Base-by-base conservation (phyloP, 2,113 vertebrate species). In the Ctenomys sociabilis region DNA sequence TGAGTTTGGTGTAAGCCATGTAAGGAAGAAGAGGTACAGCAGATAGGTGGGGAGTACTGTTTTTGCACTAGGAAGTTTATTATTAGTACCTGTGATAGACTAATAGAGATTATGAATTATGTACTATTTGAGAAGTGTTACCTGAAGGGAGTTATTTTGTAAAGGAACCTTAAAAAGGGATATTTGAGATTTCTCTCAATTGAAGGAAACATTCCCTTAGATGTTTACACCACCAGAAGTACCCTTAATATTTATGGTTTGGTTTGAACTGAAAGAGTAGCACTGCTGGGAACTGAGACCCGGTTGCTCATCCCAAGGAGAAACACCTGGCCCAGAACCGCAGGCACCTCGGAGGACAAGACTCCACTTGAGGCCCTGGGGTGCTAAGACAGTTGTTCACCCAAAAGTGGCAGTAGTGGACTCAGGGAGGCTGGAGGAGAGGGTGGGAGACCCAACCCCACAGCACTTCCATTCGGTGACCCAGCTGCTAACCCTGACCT, bases 131-230 rank as follows among this genome's bases (percentile, higher is more conserved):
- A 94, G 35, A 93, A 92, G 12, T 64, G 3, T 85, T 78, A 52
- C 32, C 49, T 84, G 49, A 61, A 83, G 91, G 14, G 9, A 4
- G 24, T 95, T 68, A n/a, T 80, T 89, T 66, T 84, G 68, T 85
- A 81, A 88, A 43, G 40, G 68, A 91, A 85, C 16, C 14, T 94
- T 93, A 85, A 72, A 73, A 95, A 57, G 93, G 88, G 37, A 52
- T 43, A 84, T 68, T 92, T 49, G 49, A 43, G 64, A 91, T 88
- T 95, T 94, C 7, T 73, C 59, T 64, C 45, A 59, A 43, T 32
- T 88, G 83, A 92, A 88, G 63, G 66, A 92, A 90, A 49, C 94
- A 92, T 43, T 92, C 24, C 16, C 37, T 82, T 72, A 52, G 4
- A 35, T 70, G 35, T 45, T 10, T 66, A 17, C 91, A 85, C 24